Percentiles rank a stretch among this genome's conserved stretches.
These are phyloP conservation scores for Drosophila ananassae DNA, from an alignment of 1,140 invertebrate species.

Conservation along the genomic window DNA sequence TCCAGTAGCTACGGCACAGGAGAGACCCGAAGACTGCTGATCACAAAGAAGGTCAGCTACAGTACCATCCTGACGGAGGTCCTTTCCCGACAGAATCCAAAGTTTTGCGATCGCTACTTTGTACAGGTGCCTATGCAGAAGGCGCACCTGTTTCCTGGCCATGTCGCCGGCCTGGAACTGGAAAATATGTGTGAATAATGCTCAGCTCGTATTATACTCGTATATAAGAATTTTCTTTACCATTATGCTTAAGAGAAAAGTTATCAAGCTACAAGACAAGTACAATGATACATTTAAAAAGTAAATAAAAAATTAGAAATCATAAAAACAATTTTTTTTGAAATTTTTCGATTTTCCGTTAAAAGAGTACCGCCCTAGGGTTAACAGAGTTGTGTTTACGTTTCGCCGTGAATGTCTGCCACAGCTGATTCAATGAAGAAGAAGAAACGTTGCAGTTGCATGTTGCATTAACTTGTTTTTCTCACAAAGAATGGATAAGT, in stretches of 20 bases:
- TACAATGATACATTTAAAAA: neutral
- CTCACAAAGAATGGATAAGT: conserved; percentile 42
- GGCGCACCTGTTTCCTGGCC: conserved; percentile 68
- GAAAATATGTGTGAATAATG: conserved; percentile 45
- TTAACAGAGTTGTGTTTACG: conserved; percentile 4
- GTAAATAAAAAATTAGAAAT: neutral
- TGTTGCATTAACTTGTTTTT: conserved; percentile 14
- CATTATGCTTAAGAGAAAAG: neutral
- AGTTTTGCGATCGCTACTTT: conserved; percentile 76
- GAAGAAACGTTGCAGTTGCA: conserved; percentile 44
- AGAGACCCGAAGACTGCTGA: conserved; percentile 84
- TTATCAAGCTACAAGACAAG: neutral
- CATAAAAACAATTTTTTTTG: too few species aligned
- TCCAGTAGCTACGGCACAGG: conserved; percentile 86
- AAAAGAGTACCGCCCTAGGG: neutral
- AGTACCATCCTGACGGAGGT: conserved; percentile 63
- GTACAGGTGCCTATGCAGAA: conserved; percentile 77
- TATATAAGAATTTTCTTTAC: conserved; percentile 43
- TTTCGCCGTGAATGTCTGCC: conserved; percentile 28
- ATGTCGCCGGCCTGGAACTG: conserved; percentile 64
- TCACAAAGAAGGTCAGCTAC: conserved; percentile 74
- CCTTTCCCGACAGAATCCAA: conserved; percentile 57
- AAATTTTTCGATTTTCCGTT: neutral
- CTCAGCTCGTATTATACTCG: conserved; percentile 28
- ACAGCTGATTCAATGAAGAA: conserved; percentile 29